Evolutionary conservation across 2,888 invertebrate genomes (phyloP).

Genomic region (Clanis bilineata): DNA sequence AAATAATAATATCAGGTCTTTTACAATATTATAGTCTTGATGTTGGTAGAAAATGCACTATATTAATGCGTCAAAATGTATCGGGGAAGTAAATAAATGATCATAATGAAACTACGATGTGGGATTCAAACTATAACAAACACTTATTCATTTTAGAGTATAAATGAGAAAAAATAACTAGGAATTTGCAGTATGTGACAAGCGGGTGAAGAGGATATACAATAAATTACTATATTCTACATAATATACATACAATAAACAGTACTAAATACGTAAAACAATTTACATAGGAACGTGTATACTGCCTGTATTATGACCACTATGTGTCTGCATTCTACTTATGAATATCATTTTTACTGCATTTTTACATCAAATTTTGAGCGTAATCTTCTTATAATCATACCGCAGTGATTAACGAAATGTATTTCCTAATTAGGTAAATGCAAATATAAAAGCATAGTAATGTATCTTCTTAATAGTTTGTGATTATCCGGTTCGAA

Average conservation of each 20-base stretch:
- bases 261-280: slow-evolving; percentile 18
- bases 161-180: no score
- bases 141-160: not conserved
- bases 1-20: no score
- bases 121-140: no score
- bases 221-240: not conserved
- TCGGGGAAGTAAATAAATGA: no score
- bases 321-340: not conserved
- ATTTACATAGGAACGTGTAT: slow-evolving; percentile 7
- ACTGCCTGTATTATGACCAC: not conserved
- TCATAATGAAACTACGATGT: no score
- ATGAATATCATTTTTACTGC: not conserved
- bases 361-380: not conserved
- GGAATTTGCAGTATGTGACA: not conserved
- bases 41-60: no score
- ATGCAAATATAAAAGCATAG: not conserved
- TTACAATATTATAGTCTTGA: no score
- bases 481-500: not conserved
- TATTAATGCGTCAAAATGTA: no score
- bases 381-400: not conserved
- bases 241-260: slow-evolving; percentile 21
- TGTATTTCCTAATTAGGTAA: not conserved
- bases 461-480: not conserved
- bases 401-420: not conserved
- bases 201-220: not conserved